Evolutionary conservation across 2,797 vertebrate genomes (phyloP).

Genomic region (Cercopithecus diana): DNA sequence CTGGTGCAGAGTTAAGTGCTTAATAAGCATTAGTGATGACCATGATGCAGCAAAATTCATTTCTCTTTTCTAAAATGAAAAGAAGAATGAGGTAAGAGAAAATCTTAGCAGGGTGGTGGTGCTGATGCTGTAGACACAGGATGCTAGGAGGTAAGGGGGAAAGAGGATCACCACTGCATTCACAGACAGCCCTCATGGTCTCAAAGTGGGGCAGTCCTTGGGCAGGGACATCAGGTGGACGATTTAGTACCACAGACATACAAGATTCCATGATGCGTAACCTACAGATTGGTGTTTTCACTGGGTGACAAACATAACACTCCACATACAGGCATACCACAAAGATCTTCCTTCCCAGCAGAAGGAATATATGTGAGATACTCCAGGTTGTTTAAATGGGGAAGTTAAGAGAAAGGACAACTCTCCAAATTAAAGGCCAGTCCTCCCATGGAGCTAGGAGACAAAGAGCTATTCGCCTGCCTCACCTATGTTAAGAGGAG

Average conservation of each 20-base stretch:
- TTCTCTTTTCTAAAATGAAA: neutral
- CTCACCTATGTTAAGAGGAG: neutral
- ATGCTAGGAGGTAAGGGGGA: neutral
- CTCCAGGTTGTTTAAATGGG: neutral
- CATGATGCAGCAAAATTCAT: neutral
- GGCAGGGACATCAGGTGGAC: neutral
- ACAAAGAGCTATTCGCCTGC: neutral
- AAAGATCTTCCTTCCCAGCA: neutral
- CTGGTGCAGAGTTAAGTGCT: neutral
- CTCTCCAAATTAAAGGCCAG: neutral
- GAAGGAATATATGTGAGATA: neutral
- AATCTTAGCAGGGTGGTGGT: neutral
- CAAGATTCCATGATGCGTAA: neutral
- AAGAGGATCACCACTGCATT: neutral
- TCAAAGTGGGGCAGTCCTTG: neutral
- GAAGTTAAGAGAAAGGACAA: neutral
- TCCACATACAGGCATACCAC: neutral
- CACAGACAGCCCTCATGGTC: rapidly evolving
- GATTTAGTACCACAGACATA: neutral
- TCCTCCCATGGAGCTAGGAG: too few species aligned
- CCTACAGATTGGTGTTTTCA: neutral
- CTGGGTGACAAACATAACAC: neutral
- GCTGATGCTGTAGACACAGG: neutral
- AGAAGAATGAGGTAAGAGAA: neutral
- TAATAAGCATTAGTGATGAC: neutral